A percentile compares a stretch with the other conserved stretches of the same genome.
Conservation (phyloP, 2,797 vertebrate genomes). For the Melanotaenia maccullochi region DNA sequence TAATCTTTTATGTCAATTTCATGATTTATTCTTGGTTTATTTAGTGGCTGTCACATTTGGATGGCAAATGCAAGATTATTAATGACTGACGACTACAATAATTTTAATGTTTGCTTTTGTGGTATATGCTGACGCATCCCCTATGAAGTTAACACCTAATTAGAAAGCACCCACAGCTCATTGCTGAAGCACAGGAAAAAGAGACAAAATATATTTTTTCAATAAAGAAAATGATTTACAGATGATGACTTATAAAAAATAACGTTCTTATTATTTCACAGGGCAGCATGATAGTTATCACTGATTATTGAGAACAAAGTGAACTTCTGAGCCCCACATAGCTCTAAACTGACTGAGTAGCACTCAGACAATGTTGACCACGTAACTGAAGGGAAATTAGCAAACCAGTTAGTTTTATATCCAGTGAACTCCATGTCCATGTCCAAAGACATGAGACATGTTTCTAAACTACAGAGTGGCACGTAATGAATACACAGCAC, state of each 20-base stretch:
- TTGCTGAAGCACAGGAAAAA: too few relatives aligned
- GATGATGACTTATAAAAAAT: not conserved
- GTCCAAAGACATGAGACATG: slow-evolving; percentile 28
- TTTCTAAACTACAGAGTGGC: slow-evolving; percentile 31
- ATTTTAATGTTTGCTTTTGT: not conserved
- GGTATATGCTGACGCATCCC: not conserved
- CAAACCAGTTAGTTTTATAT: slow-evolving; percentile 39
- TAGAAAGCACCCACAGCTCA: not conserved
- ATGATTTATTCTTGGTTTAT: not conserved
- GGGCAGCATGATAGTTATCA: slow-evolving; percentile 14
- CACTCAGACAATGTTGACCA: slow-evolving; percentile 11
- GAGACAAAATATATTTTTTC: too few relatives aligned
- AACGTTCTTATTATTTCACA: slow-evolving; percentile 6
- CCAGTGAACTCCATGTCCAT: slow-evolving; percentile 63
- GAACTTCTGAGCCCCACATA: slow-evolving; percentile 13
- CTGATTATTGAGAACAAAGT: slow-evolving; percentile 13
- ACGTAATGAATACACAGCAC: slow-evolving; percentile 13
- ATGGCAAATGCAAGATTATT: not conserved
- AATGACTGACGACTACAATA: not conserved
- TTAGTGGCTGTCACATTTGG: not conserved
- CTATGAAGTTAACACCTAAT: not conserved
- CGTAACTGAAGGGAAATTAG: slow-evolving; percentile 33
- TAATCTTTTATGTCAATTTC: not conserved
- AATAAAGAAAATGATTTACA: too few relatives aligned
- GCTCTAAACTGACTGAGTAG: slow-evolving; percentile 11